A percentile compares a stretch with the other conserved stretches of the same genome.
phyloP scores from a whole-genome alignment of 2,888 invertebrate species.

The Subacronicta megacephala region DNA sequence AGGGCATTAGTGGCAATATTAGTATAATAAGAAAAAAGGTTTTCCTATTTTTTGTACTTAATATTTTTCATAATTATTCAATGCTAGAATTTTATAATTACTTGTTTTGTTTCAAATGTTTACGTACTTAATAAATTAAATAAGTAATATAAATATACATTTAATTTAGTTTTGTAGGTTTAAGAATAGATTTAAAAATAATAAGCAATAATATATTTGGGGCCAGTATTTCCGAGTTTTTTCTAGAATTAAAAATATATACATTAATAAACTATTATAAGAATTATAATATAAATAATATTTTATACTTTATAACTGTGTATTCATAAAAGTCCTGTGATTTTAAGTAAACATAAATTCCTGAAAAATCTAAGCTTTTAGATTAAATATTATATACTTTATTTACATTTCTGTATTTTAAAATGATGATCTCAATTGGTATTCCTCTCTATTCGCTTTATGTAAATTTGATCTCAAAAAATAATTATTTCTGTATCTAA shows the following conservation, averaged over 20 bases:
- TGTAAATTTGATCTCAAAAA: slow-evolving; percentile 71
- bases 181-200: slow-evolving; percentile 3
- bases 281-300: slow-evolving; percentile 14
- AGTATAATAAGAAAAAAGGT: slow-evolving; percentile 58
- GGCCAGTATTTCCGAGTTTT: slow-evolving; percentile 84
- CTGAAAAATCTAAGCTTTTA: slow-evolving; percentile 25
- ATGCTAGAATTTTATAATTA: slow-evolving; percentile 34
- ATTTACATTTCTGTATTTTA: slow-evolving; percentile 23
- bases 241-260: slow-evolving; percentile 49
- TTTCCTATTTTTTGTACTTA: slow-evolving; percentile 51
- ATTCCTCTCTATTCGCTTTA: slow-evolving; percentile 60
- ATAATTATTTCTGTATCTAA: slow-evolving; percentile 14
- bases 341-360: slow-evolving; percentile 29
- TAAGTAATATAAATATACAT: slow-evolving; percentile 27
- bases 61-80: slow-evolving; percentile 33
- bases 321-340: slow-evolving; percentile 40
- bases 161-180: slow-evolving; percentile 18
- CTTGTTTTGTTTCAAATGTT: slow-evolving; percentile 81
- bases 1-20: slow-evolving; percentile 81
- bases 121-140: slow-evolving; percentile 56
- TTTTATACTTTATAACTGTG: slow-evolving; percentile 8
- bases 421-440: slow-evolving; percentile 82
- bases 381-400: slow-evolving; percentile 7
- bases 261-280: slow-evolving; percentile 11
- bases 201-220: slow-evolving; percentile 59